Evolutionary conservation across 2,797 vertebrate genomes (phyloP), one percentile per base, ranked within the genome.

Genomic region (Sebastes hubbsi): DNA sequence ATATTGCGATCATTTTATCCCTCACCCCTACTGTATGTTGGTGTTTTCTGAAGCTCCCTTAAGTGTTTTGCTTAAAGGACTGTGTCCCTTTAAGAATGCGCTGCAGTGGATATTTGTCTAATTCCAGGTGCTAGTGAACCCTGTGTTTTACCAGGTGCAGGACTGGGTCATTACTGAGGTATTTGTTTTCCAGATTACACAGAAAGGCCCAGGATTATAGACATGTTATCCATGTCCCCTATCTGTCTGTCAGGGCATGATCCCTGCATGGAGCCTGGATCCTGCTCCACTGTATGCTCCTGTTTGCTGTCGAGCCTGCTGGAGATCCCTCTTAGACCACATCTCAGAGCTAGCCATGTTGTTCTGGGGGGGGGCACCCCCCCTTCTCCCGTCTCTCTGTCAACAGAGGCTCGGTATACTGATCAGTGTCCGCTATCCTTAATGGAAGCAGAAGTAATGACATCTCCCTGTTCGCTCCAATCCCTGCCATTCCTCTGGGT

Each of bases 151-250:
- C 94, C 95, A 96, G 95, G 95, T 96, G 95, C 91, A 88, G 67
- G 81, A 80, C 90, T 86, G 81, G 91, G 94, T 95, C 94, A 95
- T 95, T 95, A 94, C 91, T 85, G 76, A 94, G 91, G 89, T 95
- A 95, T 96, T 96, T 96, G 94, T 95, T 96, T 95, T 96, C 85
- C 90, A 92, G 95, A 95, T 95, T 93, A 93, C 91, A 92, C 72
- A 86, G 94, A 94, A 92, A 94, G 87, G 76, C 77, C 83, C 62
- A 72, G 93, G 91, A 95, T 94, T 95, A 92, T 85, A 92, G 91
- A 88, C 85, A 67, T 88, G 92, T 94, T 93, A 91, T 91, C 77
- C 84, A 83, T 88, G 82, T 87, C 76, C 81, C 80, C 63, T 86
- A 85, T 90, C 83, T 90, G 81, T 89, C 90, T 89, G 85, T 86